Evolutionary conservation across 64 coral and sea anemone species (phyloP).

Genomic region (Stichodactyla mertensii): DNA sequence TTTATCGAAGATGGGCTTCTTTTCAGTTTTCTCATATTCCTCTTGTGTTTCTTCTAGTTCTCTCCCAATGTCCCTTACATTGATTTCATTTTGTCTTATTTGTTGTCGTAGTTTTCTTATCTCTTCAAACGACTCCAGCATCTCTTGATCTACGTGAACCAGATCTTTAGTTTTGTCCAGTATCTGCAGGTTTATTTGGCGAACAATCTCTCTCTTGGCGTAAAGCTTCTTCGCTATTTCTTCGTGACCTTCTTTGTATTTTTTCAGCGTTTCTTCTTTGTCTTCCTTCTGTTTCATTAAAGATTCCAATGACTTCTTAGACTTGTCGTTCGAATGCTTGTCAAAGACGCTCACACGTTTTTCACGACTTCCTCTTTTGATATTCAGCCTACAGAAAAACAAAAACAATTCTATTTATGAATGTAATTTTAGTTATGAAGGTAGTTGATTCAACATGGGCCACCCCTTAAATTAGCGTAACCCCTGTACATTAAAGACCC

Average conservation of each 20-base stretch:
- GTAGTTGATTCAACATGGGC: too few relatives aligned
- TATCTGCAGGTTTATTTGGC: slow-evolving; percentile 27
- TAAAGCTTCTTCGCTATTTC: slow-evolving; percentile 27
- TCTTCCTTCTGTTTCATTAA: slow-evolving; percentile 56
- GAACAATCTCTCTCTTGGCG: slow-evolving; percentile 28
- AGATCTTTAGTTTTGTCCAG: slow-evolving; percentile 65
- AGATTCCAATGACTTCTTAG: slow-evolving; percentile 22
- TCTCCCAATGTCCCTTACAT: slow-evolving; percentile 61
- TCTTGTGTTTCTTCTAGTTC: slow-evolving; percentile 68
- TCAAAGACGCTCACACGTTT: slow-evolving; percentile 26
- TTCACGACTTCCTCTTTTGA: slow-evolving; percentile 22
- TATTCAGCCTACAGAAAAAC: slow-evolving; percentile 1
- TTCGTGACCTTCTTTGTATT: slow-evolving; percentile 16
- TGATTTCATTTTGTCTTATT: slow-evolving; percentile 72
- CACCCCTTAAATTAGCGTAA: too few relatives aligned
- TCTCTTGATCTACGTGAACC: slow-evolving; percentile 44
- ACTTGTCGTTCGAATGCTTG: slow-evolving; percentile 49
- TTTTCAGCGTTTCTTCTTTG: slow-evolving; percentile 56
- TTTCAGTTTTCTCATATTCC: slow-evolving; percentile 56
- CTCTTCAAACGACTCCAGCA: slow-evolving; percentile 56
- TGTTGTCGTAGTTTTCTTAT: slow-evolving; percentile 42
- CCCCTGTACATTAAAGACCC: too few relatives aligned
- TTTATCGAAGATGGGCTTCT: slow-evolving; percentile 29
- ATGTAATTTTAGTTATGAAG: too few relatives aligned
- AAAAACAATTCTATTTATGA: background rate